Base-by-base conservation (phyloP, 2,113 vertebrate species). In the Muntiacus reevesi region DNA sequence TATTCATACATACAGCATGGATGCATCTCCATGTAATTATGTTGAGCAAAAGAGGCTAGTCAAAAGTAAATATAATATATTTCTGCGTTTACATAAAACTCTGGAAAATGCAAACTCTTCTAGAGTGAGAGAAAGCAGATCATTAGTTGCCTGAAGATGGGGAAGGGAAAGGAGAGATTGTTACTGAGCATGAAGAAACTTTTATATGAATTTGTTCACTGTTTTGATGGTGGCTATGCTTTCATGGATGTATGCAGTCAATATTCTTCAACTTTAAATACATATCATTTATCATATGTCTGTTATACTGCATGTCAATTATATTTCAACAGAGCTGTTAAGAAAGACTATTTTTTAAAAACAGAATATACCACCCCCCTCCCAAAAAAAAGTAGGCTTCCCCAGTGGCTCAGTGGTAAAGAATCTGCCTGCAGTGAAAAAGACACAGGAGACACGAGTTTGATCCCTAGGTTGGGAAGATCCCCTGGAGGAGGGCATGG, bases 231-330 rank as follows among this genome's bases (percentile, higher is more conserved):
- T 71, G 45, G 30, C 25, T 17, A 88, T 85, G 33, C 47, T 71
- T 83, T 94, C 36, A 67, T 14, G 8, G 40, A 13, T 52, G 8
- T 28, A 40, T 95, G n/a, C 23, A 86, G 79, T 60, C 33, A 95
- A 86, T 96, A 91, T 45, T 92, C 79, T 81, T 76, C 82, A 54
- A 86, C 36, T 88, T 96, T 85, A 88, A 86, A 59, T 47, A 76
- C 4, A 4, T 25, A 43, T 28, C 6, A 64, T 21, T 83, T 89
- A 50, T 30, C 79, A 7, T 36, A 28, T 84, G 47, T 89, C 33
- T 36, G 57, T n/a, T 64, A 89, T 84, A 59, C 12, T 87, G 4
- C n/a, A 33, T 76, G 71, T 86, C 33, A 55, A 86, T 40, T 64
- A 87, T 28, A 67, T 13, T 28, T 90, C 55, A 88, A 92, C 81